phyloP scores from a whole-genome alignment of 2,888 invertebrate species.

The Drosophila paramelanica region DNA sequence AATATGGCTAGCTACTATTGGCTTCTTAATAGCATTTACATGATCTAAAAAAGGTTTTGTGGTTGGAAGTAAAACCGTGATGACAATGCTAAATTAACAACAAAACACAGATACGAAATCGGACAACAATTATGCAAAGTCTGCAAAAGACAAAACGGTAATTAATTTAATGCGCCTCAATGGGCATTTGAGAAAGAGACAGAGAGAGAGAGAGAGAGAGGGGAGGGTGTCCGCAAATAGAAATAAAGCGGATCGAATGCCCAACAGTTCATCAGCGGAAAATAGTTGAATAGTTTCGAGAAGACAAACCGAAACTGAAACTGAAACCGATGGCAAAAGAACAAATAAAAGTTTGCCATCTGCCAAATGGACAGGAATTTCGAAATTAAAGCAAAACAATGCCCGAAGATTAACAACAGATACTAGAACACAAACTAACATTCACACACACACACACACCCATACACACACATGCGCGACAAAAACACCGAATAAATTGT shows the following conservation, averaged over 20 bases:
- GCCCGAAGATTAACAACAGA: conserved; percentile 74
- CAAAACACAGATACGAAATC: conserved; percentile 36
- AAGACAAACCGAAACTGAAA: conserved; percentile 19
- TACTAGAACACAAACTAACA: conserved; percentile 40
- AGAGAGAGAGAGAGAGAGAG: not conserved
- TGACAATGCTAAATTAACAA: conserved; percentile 24
- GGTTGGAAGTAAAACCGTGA: not conserved
- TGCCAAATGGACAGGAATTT: conserved; percentile 71
- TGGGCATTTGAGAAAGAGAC: conserved; percentile 16
- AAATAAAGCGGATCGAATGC: conserved; percentile 18
- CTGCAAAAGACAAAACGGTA: conserved; percentile 46
- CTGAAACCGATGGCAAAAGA: conserved; percentile 44
- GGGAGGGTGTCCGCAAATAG: conserved; percentile 20
- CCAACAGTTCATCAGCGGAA: conserved; percentile 58
- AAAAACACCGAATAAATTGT: conserved; percentile 53
- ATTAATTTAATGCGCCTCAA: conserved; percentile 67
- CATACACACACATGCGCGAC: conserved; percentile 22
- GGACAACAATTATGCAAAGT: conserved; percentile 49
- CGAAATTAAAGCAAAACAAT: conserved; percentile 78
- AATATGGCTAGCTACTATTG: too few species aligned
- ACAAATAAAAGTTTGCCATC: conserved; percentile 63
- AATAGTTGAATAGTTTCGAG: conserved; percentile 36
- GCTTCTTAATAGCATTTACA: not conserved
- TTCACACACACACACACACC: conserved; percentile 17
- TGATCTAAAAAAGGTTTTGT: not conserved